Percentiles rank a stretch among this genome's conserved stretches.
phyloP scores from a whole-genome alignment of 2,797 vertebrate species.

The Halcyon chelicuti region DNA sequence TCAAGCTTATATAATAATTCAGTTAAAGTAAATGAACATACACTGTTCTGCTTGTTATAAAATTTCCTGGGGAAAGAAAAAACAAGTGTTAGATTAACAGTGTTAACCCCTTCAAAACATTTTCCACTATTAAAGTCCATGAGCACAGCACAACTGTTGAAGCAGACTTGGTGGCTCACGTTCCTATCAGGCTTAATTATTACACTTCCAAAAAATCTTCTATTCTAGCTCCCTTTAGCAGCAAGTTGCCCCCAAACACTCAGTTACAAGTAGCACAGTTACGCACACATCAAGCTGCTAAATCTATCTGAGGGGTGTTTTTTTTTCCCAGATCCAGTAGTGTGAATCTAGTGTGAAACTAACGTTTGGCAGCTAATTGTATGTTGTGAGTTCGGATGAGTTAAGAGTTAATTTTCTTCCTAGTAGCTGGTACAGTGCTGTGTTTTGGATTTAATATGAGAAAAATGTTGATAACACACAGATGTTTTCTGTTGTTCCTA shows the following conservation, averaged over 20 bases:
- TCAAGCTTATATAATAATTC: background rate
- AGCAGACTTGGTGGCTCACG: background rate
- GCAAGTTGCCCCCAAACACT: background rate
- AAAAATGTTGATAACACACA: background rate
- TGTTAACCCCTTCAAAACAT: background rate
- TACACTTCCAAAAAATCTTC: background rate
- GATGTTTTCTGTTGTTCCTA: background rate
- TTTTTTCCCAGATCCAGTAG: background rate
- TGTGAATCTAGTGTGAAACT: background rate
- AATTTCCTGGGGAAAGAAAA: background rate
- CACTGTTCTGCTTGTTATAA: background rate
- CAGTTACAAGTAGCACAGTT: background rate
- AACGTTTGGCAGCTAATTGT: background rate
- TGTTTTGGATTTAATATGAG: background rate
- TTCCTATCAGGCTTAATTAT: background rate
- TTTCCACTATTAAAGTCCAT: background rate
- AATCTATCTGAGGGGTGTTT: background rate
- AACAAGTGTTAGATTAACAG: background rate
- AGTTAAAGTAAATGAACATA: background rate
- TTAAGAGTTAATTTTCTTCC: background rate
- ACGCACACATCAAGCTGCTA: background rate
- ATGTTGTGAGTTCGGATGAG: background rate
- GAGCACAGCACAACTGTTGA: background rate
- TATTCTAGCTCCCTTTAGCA: background rate
- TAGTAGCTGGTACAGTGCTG: background rate